A percentile compares a stretch with the other conserved stretches of the same genome.
These are phyloP conservation scores for Caenorhabditis parvicauda DNA, from an alignment of 2,888 invertebrate genomes.

Conservation along the genomic window DNA sequence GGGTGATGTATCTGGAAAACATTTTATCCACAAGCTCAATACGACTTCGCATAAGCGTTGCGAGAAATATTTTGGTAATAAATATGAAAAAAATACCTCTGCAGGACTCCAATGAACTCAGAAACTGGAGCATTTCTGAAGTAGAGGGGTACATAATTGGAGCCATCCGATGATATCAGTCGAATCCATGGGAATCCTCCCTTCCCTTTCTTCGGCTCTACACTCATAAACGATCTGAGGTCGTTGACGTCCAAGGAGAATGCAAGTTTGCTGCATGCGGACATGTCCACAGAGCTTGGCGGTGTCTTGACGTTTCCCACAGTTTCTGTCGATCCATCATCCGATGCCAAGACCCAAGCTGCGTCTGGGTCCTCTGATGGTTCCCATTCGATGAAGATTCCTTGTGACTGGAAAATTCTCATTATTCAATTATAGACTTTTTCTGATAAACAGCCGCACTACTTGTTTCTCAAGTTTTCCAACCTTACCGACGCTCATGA, in stretches of 20 bases:
- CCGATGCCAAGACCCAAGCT: slow-evolving; percentile 42
- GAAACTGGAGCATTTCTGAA: slow-evolving; percentile 85
- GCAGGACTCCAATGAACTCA: slow-evolving; percentile 70
- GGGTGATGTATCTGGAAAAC: slow-evolving; percentile 49
- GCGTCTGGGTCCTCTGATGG: slow-evolving; percentile 40
- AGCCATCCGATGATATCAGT: slow-evolving; percentile 74
- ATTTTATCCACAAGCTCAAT: slow-evolving; percentile 3
- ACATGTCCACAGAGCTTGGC: neutral
- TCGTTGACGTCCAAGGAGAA: slow-evolving; percentile 60
- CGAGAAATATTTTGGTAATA: neutral
- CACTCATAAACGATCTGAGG: slow-evolving; percentile 50
- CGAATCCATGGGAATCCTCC: slow-evolving; percentile 47
- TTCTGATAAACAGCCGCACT: neutral
- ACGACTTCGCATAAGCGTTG: neutral
- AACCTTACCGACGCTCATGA: too few relatives aligned
- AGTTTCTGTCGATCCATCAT: slow-evolving; percentile 17
- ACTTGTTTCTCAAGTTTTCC: neutral
- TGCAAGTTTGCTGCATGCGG: slow-evolving; percentile 12
- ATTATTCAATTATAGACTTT: neutral
- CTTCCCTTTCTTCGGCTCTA: slow-evolving; percentile 43
- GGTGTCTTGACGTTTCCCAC: slow-evolving; percentile 11
- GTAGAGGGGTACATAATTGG: slow-evolving; percentile 78
- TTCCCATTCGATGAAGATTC: slow-evolving; percentile 60
- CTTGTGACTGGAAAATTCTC: slow-evolving; percentile 36
- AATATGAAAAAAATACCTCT: slow-evolving; percentile 65